Evolutionary conservation across 1,140 invertebrate species (phyloP).

Genomic region (Atta texana): DNA sequence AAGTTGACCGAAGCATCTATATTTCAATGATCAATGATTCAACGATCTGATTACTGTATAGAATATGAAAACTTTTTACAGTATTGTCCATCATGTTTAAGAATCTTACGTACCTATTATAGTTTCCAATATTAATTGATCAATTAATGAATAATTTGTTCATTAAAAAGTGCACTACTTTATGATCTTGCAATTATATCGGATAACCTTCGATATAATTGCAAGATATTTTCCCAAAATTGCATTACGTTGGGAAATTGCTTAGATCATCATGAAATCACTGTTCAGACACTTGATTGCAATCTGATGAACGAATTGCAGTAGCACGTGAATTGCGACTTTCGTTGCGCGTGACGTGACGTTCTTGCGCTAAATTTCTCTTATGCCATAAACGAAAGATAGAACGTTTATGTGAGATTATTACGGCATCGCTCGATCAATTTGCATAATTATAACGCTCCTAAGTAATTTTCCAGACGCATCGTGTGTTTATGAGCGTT

Average conservation of each 20-base stretch:
- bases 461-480: conserved; percentile 11
- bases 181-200: background rate
- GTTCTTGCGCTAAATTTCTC: conserved; percentile 52
- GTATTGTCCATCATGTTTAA: too few relatives aligned
- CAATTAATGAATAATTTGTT: background rate
- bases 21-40: too few relatives aligned
- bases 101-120: background rate
- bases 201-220: background rate
- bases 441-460: conserved; percentile 64
- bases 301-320: conserved; percentile 26
- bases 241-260: background rate
- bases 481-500: conserved; percentile 7
- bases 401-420: conserved; percentile 48
- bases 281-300: background rate
- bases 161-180: background rate
- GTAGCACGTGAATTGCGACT: background rate
- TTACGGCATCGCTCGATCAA: conserved; percentile 45
- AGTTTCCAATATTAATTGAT: background rate
- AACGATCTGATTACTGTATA: too few relatives aligned
- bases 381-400: conserved; percentile 57
- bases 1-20: too few relatives aligned
- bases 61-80: too few relatives aligned
- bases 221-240: background rate
- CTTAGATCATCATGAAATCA: conserved; percentile 4
- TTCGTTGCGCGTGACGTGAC: too few relatives aligned